Evolutionary conservation across 2,113 vertebrate species (phyloP).

Genomic region (Anseranas semipalmata): DNA sequence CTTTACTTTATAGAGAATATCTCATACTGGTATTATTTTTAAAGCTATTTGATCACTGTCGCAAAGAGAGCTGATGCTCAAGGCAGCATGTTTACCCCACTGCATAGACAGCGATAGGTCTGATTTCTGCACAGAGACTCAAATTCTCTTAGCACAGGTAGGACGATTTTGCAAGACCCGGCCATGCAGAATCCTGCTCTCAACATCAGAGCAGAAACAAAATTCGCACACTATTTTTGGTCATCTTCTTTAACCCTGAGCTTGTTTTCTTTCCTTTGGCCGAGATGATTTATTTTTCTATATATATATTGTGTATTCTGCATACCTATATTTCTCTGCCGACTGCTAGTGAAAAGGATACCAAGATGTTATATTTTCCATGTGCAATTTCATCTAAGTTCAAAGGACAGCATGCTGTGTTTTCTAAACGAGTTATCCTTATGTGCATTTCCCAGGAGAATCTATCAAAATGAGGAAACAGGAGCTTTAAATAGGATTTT

Average conservation of each 20-base stretch:
- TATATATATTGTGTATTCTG: background rate
- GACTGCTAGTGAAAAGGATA: background rate
- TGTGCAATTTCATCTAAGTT: background rate
- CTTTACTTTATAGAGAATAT: background rate
- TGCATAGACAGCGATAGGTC: background rate
- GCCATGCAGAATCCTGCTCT: background rate
- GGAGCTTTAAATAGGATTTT: conserved; percentile 22
- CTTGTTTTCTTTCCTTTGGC: background rate
- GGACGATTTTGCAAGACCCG: background rate
- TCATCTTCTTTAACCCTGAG: background rate
- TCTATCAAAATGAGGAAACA: conserved; percentile 23
- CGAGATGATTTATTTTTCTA: background rate
- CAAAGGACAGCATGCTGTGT: background rate
- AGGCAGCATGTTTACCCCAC: background rate
- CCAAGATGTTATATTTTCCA: background rate
- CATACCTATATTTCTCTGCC: background rate
- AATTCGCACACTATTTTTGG: background rate
- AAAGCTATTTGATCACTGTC: background rate
- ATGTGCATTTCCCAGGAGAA: background rate
- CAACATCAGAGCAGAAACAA: background rate
- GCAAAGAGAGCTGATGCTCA: background rate
- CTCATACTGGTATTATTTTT: background rate
- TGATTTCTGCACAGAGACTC: background rate
- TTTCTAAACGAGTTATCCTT: background rate
- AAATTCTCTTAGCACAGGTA: background rate